Percentiles rank a stretch among this genome's conserved stretches.
Evolutionary conservation across 2,888 invertebrate genomes (phyloP).

Genomic region (Trichacis sp.): DNA sequence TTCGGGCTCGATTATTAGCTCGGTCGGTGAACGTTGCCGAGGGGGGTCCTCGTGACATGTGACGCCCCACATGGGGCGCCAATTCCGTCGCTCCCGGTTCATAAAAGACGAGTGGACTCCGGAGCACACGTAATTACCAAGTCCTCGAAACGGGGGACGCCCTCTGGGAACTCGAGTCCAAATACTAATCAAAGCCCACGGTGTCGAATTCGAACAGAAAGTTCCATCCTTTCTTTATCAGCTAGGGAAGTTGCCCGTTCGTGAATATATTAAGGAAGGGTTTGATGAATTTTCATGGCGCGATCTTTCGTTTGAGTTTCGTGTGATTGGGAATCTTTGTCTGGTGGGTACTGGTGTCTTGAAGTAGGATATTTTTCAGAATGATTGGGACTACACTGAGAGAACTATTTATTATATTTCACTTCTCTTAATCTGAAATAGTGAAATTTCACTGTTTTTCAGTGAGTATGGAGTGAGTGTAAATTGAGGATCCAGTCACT

Average conservation of each 20-base stretch:
- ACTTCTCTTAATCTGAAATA: too few relatives aligned
- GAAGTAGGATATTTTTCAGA: too few relatives aligned
- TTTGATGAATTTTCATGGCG: background rate
- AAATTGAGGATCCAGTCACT: too few relatives aligned
- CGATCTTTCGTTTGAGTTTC: too few relatives aligned
- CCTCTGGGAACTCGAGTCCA: background rate
- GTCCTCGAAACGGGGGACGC: background rate
- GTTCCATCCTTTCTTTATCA: background rate
- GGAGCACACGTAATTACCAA: constrained; percentile 52
- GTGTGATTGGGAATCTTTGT: too few relatives aligned
- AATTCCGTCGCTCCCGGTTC: constrained; percentile 37
- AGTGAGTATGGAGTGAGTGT: too few relatives aligned
- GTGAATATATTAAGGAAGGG: background rate
- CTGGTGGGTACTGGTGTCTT: too few relatives aligned
- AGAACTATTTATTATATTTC: too few relatives aligned
- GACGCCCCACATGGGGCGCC: constrained; percentile 54
- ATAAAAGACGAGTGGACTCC: constrained; percentile 57
- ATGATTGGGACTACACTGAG: too few relatives aligned
- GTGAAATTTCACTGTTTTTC: too few relatives aligned
- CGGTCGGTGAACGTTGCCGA: constrained; percentile 45
- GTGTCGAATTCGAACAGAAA: background rate
- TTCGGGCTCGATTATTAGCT: constrained; percentile 66
- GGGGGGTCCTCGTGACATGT: constrained; percentile 53
- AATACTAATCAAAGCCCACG: background rate
- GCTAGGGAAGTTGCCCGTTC: background rate